Percentiles rank a stretch among this genome's conserved stretches.
Evolutionary conservation across 2,113 vertebrate genomes (phyloP).

Genomic region (Nesogale talazaci): DNA sequence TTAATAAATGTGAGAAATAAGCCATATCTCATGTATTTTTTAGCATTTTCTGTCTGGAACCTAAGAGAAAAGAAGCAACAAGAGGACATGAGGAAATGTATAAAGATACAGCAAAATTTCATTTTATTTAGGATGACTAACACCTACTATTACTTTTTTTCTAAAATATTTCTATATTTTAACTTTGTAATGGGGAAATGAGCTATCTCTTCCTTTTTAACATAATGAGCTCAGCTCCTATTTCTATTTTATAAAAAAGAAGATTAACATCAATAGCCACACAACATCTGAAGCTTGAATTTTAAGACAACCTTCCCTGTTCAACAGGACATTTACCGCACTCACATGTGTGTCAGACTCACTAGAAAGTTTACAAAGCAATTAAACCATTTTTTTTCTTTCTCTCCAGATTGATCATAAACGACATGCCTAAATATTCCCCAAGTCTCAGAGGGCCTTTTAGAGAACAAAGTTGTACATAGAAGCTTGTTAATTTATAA

Average conservation of each 20-base stretch:
- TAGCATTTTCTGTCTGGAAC: background rate
- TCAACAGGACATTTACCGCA: background rate
- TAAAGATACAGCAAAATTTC: background rate
- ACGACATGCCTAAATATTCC: background rate
- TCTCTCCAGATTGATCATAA: background rate
- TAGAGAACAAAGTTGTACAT: background rate
- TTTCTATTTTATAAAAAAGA: conserved; percentile 26
- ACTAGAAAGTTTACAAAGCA: background rate
- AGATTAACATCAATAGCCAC: conserved; percentile 30
- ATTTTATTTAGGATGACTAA: conserved; percentile 31
- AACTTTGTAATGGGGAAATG: background rate
- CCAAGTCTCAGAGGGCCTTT: background rate
- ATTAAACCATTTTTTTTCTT: background rate
- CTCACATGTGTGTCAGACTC: background rate
- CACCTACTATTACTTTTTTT: background rate
- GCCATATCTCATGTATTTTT: background rate
- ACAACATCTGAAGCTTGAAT: background rate
- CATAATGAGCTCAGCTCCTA: background rate
- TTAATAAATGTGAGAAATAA: background rate
- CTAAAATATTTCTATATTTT: background rate
- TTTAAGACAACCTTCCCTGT: background rate
- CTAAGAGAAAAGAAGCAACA: background rate
- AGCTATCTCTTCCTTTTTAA: background rate
- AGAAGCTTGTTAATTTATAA: conserved; percentile 5
- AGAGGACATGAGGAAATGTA: background rate